Evolutionary conservation across 2,797 vertebrate species (phyloP), one percentile per base, ranked within the genome.

Genomic region (Arrhamphus sclerolepis): DNA sequence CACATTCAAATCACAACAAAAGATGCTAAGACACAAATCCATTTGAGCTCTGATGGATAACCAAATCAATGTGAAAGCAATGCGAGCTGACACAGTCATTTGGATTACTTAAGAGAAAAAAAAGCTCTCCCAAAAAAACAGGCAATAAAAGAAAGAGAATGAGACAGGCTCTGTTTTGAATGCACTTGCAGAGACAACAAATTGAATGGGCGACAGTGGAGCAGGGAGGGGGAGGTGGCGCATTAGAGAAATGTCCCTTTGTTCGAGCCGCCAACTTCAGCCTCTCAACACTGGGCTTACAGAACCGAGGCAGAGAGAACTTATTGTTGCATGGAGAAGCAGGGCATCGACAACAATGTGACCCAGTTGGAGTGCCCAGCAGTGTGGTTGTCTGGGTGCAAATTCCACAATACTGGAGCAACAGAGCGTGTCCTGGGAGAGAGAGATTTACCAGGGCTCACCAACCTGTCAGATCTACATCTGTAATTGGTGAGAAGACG

Each of bases 231-330:
- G 62, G 74, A n/a, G n/a, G 60, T 56, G 34, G 64, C 31, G 62
- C 24, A 21, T 50, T n/a, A 29, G 46, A 80, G 72, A 84, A 52
- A 61, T 11, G 4, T 58, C 41, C 24, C 66, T 86, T 82, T 85
- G 82, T 89, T 62, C 77, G 40, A 48, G 69, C 75, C 76, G 87
- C 85, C 82, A 86, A 75, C 83, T 79, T 82, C 51, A 84, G 83
- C 82, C 72, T 89, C 88, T 84, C 81, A 82, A 77, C 63, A 39
- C 56, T 67, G 65, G 56, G 82, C 82, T 89, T 87, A 86, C 68
- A 57, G 72, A 75, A 61, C 46, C 52, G 16, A 16, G 48, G 72
- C 77, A 82, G 76, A 84, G 75, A 75, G 70, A 39, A 61, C 20
- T 59, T 63, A 83, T 77, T 87, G 87, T 86, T 77, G 85, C 68